Conservation (phyloP, 2,797 vertebrate species). For the Pangasius djambal region DNA sequence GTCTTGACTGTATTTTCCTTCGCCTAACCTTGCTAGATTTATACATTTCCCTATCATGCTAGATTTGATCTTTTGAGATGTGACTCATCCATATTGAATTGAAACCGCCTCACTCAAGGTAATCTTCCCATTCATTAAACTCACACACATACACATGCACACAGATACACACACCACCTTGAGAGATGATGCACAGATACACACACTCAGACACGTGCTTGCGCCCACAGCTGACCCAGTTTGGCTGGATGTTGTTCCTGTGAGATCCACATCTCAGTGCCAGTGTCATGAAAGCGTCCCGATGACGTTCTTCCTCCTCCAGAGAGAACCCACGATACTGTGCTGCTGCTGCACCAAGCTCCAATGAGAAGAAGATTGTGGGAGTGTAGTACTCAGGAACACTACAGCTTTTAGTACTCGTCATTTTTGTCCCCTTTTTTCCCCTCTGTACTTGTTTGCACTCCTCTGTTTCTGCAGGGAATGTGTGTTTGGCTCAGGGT, state of each 20-base stretch:
- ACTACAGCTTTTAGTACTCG: not conserved
- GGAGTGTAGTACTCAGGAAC: conserved; percentile 57
- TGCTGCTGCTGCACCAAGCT: conserved; percentile 35
- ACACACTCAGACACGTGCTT: conserved; percentile 23
- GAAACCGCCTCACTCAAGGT: conserved; percentile 34
- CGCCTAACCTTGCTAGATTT: conserved; percentile 7
- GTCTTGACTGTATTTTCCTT: conserved; percentile 17
- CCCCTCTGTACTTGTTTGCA: not conserved
- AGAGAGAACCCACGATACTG: not conserved
- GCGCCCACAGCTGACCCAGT: conserved; percentile 43
- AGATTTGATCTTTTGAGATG: conserved; percentile 43
- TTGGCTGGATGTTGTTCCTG: conserved; percentile 49
- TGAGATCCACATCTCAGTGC: conserved; percentile 54
- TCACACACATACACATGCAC: conserved; percentile 27
- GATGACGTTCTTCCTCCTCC: conserved; percentile 26
- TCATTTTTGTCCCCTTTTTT: not conserved
- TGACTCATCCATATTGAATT: conserved; percentile 37
- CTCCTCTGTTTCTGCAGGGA: not conserved
- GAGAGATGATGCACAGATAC: conserved; percentile 24
- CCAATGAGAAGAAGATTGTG: conserved; percentile 16
- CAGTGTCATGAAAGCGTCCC: conserved; percentile 14
- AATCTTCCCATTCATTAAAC: conserved; percentile 38
- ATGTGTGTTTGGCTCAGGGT: not conserved
- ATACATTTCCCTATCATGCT: conserved; percentile 29
- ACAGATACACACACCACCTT: conserved; percentile 53